Evolutionary conservation across 2,888 invertebrate species (phyloP).

Genomic region (Thumatha senex): DNA sequence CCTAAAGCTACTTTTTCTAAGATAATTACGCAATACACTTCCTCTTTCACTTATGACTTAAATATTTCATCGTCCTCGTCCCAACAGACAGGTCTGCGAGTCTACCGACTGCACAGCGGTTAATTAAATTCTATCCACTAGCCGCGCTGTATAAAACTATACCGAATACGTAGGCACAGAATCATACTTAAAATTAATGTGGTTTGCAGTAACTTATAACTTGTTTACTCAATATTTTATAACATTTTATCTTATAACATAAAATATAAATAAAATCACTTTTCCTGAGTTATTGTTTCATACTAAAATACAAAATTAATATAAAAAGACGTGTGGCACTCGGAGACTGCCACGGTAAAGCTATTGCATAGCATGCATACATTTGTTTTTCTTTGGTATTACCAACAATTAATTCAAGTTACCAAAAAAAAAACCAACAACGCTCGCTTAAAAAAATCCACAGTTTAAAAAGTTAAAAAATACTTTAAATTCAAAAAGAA

Average conservation of each 20-base stretch:
- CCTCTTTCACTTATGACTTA: constrained; percentile 21
- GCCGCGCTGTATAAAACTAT: constrained; percentile 61
- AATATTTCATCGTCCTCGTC: constrained; percentile 37
- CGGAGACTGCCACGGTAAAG: too few species aligned
- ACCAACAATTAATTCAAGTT: too few species aligned
- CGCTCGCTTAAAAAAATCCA: too few species aligned
- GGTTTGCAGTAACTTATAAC: constrained; percentile 40
- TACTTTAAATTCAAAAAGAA: too few species aligned
- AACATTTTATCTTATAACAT: too few species aligned
- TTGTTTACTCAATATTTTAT: constrained; percentile 5
- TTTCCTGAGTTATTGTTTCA: background rate
- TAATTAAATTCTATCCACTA: constrained; percentile 73
- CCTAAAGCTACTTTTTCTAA: too few species aligned
- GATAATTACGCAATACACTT: background rate
- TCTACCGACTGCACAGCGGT: constrained; percentile 62
- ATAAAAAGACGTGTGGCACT: too few species aligned
- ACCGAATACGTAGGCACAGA: constrained; percentile 55
- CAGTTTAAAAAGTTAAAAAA: too few species aligned
- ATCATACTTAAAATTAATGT: constrained; percentile 56
- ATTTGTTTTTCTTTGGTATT: too few species aligned
- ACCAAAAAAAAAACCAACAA: too few species aligned
- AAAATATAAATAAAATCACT: background rate
- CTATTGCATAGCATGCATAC: too few species aligned
- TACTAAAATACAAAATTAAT: background rate
- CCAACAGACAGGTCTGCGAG: constrained; percentile 58